Conservation (phyloP, 2,797 vertebrate species). For the Poecile montanus region DNA sequence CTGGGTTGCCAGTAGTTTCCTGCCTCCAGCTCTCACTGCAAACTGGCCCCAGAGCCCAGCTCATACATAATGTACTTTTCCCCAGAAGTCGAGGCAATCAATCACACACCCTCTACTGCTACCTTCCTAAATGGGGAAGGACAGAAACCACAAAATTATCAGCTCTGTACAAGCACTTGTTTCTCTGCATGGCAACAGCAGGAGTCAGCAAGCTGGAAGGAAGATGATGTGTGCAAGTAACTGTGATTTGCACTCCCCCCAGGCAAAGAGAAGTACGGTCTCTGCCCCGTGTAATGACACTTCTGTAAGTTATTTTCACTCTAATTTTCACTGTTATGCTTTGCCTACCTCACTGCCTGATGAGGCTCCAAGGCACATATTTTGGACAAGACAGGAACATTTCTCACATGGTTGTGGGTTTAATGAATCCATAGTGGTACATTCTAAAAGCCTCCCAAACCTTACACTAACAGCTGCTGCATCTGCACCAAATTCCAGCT, state of each 20-base stretch:
- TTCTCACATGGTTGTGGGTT: neutral
- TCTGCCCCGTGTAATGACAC: fast-evolving
- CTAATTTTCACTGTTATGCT: neutral
- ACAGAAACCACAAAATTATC: neutral
- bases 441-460: neutral
- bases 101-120: neutral
- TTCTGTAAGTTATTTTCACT: neutral
- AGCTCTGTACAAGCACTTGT: neutral
- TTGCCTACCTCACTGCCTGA: neutral
- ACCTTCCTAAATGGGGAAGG: neutral
- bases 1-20: fast-evolving
- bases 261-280: fast-evolving
- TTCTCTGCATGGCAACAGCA: neutral
- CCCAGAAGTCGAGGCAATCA: neutral
- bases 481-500: neutral
- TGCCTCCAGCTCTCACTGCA: neutral
- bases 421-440: neutral
- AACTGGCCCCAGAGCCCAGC: neutral
- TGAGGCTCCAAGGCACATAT: neutral
- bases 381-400: neutral
- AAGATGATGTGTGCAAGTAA: neutral
- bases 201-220: neutral
- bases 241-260: fast-evolving
- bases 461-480: neutral
- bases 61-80: neutral